These are phyloP conservation scores for Trissolcus brochymenae DNA, from an alignment of 2,888 invertebrate genomes.

Conservation along the genomic window DNA sequence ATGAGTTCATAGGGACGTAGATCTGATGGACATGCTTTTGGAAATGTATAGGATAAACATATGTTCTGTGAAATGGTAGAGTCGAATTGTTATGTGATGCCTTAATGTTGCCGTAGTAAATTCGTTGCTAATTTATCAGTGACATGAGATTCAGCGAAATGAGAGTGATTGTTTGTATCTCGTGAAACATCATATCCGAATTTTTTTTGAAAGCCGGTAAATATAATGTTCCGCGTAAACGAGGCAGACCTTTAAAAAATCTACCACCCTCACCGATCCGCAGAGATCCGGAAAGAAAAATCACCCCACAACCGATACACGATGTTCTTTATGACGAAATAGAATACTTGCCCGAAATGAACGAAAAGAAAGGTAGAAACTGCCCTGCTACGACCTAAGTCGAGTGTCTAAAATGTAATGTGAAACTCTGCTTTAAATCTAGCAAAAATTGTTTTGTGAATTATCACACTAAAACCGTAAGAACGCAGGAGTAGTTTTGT, in stretches of 20 bases:
- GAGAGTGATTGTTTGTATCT: constrained; percentile 6
- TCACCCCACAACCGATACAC: constrained; percentile 10
- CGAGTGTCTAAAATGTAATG: constrained; percentile 12
- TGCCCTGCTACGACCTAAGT: constrained; percentile 16
- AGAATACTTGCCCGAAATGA: constrained; percentile 19
- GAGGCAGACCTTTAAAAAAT: constrained; percentile 17
- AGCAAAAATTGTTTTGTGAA: constrained; percentile 19
- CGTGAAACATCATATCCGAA: constrained; percentile 23
- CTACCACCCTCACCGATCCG: constrained; percentile 11
- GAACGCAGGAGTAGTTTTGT: too few relatives aligned
- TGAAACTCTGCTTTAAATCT: constrained; percentile 20
- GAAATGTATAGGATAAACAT: constrained; percentile 29
- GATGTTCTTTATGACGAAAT: constrained; percentile 20
- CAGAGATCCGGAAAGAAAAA: constrained; percentile 11
- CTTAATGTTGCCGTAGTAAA: constrained; percentile 32
- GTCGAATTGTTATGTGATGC: constrained; percentile 24
- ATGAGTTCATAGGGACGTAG: constrained; percentile 24
- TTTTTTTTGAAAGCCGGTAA: constrained; percentile 9
- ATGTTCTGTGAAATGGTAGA: constrained; percentile 22
- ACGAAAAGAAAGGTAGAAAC: constrained; percentile 4
- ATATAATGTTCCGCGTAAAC: neutral
- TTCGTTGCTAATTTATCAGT: constrained; percentile 27
- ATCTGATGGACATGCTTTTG: constrained; percentile 32
- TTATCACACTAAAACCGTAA: constrained; percentile 12
- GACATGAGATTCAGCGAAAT: constrained; percentile 22